Conservation (phyloP, 2,113 vertebrate genomes). For the Oncorhynchus mykiss region DNA sequence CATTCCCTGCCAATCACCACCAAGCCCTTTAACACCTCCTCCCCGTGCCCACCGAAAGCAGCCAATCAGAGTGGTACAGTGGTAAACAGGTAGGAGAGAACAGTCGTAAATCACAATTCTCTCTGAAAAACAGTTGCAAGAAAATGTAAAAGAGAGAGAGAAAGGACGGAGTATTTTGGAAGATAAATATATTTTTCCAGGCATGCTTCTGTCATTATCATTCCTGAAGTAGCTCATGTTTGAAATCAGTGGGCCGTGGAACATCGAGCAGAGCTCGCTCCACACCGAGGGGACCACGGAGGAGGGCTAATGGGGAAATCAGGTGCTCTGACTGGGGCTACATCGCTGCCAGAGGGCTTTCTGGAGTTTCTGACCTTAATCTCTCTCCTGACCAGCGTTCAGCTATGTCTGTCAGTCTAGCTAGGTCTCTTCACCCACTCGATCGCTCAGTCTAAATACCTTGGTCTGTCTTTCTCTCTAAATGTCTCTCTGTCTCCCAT, state of each 20-base stretch:
- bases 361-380: slow-evolving; percentile 36
- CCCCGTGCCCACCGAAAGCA: slow-evolving; percentile 1
- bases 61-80: slow-evolving; percentile 34
- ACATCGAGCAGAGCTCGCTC: slow-evolving; percentile 67
- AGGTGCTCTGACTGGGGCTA: slow-evolving; percentile 59
- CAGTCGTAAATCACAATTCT: slow-evolving; percentile 49
- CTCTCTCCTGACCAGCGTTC: slow-evolving; percentile 29
- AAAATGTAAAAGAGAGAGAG: slow-evolving; percentile 41
- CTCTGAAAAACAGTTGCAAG: background rate
- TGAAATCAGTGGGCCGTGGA: slow-evolving; percentile 71
- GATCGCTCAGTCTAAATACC: slow-evolving; percentile 26
- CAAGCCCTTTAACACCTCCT: slow-evolving; percentile 29
- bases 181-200: slow-evolving; percentile 66
- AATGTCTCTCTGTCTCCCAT: background rate
- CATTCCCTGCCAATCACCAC: slow-evolving; percentile 49
- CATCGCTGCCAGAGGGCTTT: slow-evolving; percentile 23
- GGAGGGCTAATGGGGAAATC: slow-evolving; percentile 70
- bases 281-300: slow-evolving; percentile 50
- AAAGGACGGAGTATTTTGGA: slow-evolving; percentile 57
- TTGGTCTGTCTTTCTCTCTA: background rate
- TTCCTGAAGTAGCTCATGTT: slow-evolving; percentile 78
- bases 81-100: slow-evolving; percentile 53
- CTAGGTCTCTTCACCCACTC: slow-evolving; percentile 26
- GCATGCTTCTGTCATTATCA: slow-evolving; percentile 83
- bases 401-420: slow-evolving; percentile 42